Conservation (phyloP, 2,888 invertebrate species). For the Orgyia antiqua region DNA sequence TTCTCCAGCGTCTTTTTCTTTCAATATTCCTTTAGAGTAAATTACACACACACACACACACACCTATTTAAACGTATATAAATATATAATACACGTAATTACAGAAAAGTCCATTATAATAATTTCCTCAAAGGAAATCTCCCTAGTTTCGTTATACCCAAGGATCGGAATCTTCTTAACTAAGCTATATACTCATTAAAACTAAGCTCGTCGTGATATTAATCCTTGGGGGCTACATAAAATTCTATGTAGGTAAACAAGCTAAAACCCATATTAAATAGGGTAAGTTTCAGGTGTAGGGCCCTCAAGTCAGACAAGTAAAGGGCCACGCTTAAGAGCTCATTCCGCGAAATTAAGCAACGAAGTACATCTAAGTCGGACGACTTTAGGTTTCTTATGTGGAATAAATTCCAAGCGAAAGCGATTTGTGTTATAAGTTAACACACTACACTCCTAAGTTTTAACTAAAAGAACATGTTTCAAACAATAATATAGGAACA, state of each 20-base stretch:
- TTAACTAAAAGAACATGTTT: no score
- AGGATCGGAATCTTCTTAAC: slow-evolving; percentile 3
- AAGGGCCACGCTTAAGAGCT: slow-evolving; percentile 60
- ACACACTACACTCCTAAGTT: no score
- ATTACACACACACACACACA: no score
- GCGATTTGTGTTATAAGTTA: no score
- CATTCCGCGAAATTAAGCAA: slow-evolving; percentile 71
- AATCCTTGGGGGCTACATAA: slow-evolving; percentile 22
- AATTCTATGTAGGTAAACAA: slow-evolving; percentile 28
- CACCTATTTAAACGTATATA: no score
- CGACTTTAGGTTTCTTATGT: slow-evolving; percentile 41
- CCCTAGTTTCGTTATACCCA: no score
- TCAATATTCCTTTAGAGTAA: no score
- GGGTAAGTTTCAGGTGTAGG: slow-evolving; percentile 31
- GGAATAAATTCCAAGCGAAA: slow-evolving; percentile 14
- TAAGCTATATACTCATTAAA: slow-evolving; percentile 6
- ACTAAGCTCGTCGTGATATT: slow-evolving; percentile 14
- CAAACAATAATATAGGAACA: no score
- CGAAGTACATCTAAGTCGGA: slow-evolving; percentile 55
- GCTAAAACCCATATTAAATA: slow-evolving; percentile 25
- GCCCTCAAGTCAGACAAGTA: slow-evolving; percentile 44
- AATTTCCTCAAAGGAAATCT: no score
- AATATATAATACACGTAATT: no score
- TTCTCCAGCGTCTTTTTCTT: no score
- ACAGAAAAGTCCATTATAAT: no score